Percentiles rank a stretch among this genome's conserved stretches.
Evolutionary conservation across 2,888 invertebrate genomes (phyloP).

Genomic region (Athetis lepigone): DNA sequence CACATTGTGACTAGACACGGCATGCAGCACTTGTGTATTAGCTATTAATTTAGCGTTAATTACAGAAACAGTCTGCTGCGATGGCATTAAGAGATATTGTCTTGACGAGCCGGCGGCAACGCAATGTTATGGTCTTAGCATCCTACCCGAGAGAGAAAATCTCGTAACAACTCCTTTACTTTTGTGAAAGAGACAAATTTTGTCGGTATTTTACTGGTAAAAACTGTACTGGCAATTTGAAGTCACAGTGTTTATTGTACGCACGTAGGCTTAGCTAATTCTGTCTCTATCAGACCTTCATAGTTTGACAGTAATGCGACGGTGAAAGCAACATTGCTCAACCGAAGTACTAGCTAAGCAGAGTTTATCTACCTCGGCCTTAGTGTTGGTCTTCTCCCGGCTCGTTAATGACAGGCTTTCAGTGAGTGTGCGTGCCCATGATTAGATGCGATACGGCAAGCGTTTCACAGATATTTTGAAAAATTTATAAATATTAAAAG

Average conservation of each 20-base stretch:
- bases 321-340: no score
- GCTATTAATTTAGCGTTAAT: neutral
- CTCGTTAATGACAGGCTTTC: conserved; percentile 38
- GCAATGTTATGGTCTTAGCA: neutral
- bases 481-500: neutral
- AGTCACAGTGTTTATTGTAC: no score
- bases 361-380: conserved; percentile 8
- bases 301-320: no score
- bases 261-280: no score
- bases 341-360: no score
- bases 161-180: no score
- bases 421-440: conserved; percentile 37
- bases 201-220: neutral
- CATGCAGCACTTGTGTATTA: conserved; percentile 3
- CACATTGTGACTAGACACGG: conserved; percentile 15
- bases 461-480: conserved; percentile 23
- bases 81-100: neutral
- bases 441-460: neutral
- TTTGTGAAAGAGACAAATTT: no score
- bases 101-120: neutral
- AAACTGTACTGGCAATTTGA: neutral
- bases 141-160: neutral
- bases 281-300: no score
- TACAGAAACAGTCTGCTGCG: neutral
- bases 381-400: neutral